Base-by-base conservation (phyloP, 1,140 invertebrate species). In the Cataglyphis hispanica region DNA sequence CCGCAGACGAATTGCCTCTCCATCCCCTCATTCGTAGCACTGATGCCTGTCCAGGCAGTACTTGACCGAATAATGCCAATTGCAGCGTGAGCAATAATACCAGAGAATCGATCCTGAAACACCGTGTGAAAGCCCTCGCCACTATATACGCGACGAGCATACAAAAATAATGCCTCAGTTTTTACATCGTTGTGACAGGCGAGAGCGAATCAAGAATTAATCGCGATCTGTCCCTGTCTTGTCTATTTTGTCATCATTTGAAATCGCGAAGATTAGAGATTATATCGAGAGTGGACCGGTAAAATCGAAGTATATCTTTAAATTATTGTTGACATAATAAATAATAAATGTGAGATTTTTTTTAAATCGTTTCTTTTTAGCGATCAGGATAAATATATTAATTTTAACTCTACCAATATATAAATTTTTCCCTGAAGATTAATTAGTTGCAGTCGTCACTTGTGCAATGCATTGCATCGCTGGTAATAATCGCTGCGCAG, bases 41-140 rank as follows among this genome's bases (percentile, higher is more conserved):
- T 89, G 88, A 89, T 95, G 94, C 13, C 95, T 91, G 74, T 94
- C 93, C 84, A 96, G 89, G 43, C 93, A 94, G 78, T 95, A 94
- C 61, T 91, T 90, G 69, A 95, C 93, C 63, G 91, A 92, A 90
- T 95, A 96, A 84, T 77, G 87, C 67, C 95, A 92, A 75, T 94
- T 93, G 83, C 95, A 95, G 74, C 93, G 93, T 85, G 91, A 91
- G 88, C 92, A 94, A 89, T 76, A 86, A 92, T 93, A 93, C 84
- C 89, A 90, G 72, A 93, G 86, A 92, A 91, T 75, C 72, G 88
- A 92, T 13, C 91, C 91, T 93, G 91, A 92, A 93, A 93, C 88
- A 92, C 92, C 91, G 78, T 85, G 78, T 85, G 16, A 25, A n/a
- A n/a, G 76, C 84, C 85, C 67, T 87, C 75, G 86, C 64, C 67